phyloP scores from a whole-genome alignment of 1,140 invertebrate species.

The Cryptotermes secundus region DNA sequence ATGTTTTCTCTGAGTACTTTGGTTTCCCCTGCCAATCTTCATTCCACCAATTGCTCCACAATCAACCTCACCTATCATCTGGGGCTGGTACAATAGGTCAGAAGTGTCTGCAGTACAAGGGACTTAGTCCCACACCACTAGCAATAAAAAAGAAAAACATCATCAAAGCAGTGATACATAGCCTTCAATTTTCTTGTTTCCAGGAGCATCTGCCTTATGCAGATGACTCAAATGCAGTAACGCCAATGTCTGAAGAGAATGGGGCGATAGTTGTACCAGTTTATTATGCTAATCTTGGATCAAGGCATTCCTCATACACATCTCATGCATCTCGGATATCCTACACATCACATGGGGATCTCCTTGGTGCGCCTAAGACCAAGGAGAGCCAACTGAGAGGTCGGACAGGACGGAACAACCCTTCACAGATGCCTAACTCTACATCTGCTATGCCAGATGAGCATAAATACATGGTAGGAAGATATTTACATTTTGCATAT shows the following conservation, averaged over 20 bases:
- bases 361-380: conserved; percentile 72
- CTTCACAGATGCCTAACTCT: conserved; percentile 17
- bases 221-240: conserved; percentile 96
- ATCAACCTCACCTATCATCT: no score
- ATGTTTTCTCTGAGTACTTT: no score
- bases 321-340: conserved; percentile 89
- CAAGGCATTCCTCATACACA: conserved; percentile 90
- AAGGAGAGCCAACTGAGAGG: conserved; percentile 80
- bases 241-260: conserved; percentile 97
- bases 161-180: not conserved
- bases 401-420: conserved; percentile 66
- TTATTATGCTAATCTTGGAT: conserved; percentile 81
- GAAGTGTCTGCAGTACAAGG: no score
- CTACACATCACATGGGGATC: conserved; percentile 90
- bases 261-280: conserved; percentile 90
- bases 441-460: not conserved
- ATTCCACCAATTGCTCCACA: no score
- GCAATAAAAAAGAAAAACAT: no score
- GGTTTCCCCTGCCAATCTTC: no score
- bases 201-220: conserved; percentile 96
- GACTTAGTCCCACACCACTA: no score
- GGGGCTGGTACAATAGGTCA: no score
- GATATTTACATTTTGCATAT: no score
- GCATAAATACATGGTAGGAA: not conserved
- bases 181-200: not conserved